Evolutionary conservation across 2,888 invertebrate species (phyloP).

Genomic region (Spilosoma lubricipeda): DNA sequence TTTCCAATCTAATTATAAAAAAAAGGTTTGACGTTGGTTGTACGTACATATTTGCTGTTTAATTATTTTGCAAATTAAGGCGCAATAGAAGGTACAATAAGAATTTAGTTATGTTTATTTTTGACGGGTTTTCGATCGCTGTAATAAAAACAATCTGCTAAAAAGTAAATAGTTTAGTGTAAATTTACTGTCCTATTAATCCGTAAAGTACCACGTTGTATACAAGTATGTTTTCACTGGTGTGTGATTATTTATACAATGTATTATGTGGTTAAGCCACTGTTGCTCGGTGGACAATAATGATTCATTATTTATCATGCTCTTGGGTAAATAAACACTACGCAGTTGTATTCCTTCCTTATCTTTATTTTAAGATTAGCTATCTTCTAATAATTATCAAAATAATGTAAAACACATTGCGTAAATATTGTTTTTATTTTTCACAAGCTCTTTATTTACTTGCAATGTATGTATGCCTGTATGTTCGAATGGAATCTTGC

Average conservation of each 20-base stretch:
- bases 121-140: background rate
- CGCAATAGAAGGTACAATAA: background rate
- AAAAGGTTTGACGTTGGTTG: no score
- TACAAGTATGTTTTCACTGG: background rate
- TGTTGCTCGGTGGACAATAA: slow-evolving; percentile 26
- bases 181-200: background rate
- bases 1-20: no score
- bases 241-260: slow-evolving; percentile 3
- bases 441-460: no score
- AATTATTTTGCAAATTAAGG: background rate
- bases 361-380: slow-evolving; percentile 8
- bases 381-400: slow-evolving; percentile 8
- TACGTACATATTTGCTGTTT: no score
- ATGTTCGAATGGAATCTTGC: no score
- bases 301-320: slow-evolving; percentile 51
- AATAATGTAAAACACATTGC: background rate
- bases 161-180: background rate
- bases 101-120: background rate
- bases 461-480: no score
- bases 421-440: background rate
- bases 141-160: background rate
- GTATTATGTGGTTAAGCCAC: slow-evolving; percentile 14
- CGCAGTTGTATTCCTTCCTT: slow-evolving; percentile 45
- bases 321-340: slow-evolving; percentile 49
- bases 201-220: background rate